Base-by-base conservation (phyloP, 2,888 invertebrate species). In the Zhengitettix transpicula region DNA sequence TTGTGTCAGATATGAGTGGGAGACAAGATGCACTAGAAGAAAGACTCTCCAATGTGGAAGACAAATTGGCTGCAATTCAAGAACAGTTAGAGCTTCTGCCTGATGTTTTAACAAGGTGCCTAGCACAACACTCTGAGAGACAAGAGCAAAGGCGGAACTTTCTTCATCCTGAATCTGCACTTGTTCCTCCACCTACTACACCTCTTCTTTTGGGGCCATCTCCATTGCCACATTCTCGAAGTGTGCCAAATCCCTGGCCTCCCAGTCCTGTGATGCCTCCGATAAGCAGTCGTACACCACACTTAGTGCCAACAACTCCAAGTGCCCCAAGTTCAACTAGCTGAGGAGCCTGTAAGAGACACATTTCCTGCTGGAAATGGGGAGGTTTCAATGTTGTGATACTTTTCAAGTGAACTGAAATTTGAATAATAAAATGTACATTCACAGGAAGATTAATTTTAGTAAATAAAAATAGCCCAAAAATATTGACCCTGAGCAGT, bases 1-100 rank as follows among this genome's bases (percentile, higher is more conserved):
- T 98, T 69, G 96, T 99, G 65, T 92, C 95, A 60, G 98, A 98
- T 70, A 92, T 98, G 89, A 93, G 93, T 71, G 85, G 88, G 63
- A 85, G 95, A 59, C 96, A 97, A 75, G 92, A 94, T 72, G 83
- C 85, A 58, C 81, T 98, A 67, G 97, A 98, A 74, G 93, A 95
- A 75, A 84, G 96, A 70, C 81, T 98, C 69, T 85, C 87, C 66
- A 86, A 88, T 69, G 83, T 99, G 73, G 97, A 98, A 78, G 93
- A 94, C 71, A 93, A 93, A 76, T 77, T 97, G 69, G 83, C 83
- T 66, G 78, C 85, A 64, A 77, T 96, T 70, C 93, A 94, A 77
- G 89, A 90, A 70, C 87, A 91, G 77, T 77, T 92, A 71, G 91
- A 91, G 70, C 80, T 82, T 69, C 77, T 93, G 69, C 92, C 92